Conservation (phyloP, 2,888 invertebrate species). For the Coelogynopora nodosa region DNA sequence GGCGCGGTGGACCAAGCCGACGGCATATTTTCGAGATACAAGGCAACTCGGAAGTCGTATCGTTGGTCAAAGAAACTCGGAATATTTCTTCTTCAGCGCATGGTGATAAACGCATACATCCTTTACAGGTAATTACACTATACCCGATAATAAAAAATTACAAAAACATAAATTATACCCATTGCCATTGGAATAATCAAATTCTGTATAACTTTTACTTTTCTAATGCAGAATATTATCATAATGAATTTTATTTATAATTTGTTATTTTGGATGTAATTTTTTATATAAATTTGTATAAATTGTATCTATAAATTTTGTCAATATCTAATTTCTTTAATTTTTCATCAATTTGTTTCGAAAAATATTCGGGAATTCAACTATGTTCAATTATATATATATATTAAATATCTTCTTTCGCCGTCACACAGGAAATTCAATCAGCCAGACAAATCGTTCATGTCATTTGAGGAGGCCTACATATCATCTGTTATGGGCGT, state of each 20-base stretch:
- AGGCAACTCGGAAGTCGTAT: neutral
- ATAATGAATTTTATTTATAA: neutral
- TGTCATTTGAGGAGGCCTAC: neutral
- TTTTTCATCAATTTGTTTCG: too few relatives aligned
- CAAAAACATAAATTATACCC: too few relatives aligned
- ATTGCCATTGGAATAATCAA: too few relatives aligned
- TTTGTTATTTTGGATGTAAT: too few relatives aligned
- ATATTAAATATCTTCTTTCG: neutral
- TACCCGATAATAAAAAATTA: too few relatives aligned
- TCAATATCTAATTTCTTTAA: too few relatives aligned
- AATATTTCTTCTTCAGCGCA: neutral
- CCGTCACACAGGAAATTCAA: neutral
- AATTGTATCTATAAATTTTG: neutral
- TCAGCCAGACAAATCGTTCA: neutral
- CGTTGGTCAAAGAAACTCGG: neutral
- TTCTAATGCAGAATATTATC: neutral
- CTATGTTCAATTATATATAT: too few relatives aligned
- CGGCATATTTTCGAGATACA: neutral
- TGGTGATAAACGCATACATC: neutral
- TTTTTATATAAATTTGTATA: neutral
- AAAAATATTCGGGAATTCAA: too few relatives aligned
- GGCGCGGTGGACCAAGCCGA: neutral
- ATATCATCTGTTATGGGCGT: neutral
- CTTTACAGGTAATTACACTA: neutral
- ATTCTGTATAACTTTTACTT: too few relatives aligned